Conservation (phyloP, 64 coral and sea anemone genomes). For the Cladopsammia gracilis region DNA sequence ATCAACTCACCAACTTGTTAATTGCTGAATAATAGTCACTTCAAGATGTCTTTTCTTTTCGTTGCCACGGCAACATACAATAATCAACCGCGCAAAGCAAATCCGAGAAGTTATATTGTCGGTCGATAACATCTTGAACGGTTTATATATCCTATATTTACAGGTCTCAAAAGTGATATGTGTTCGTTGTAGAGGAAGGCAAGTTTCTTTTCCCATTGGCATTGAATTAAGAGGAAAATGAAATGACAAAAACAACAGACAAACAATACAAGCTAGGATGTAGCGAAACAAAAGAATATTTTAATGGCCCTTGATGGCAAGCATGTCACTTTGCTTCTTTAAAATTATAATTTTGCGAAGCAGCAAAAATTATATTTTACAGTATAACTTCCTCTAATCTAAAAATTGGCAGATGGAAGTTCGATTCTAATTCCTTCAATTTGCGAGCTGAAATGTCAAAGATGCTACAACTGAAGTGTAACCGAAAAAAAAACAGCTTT, state of each 20-base stretch:
- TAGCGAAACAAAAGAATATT: constrained; percentile 14
- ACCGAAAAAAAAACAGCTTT: background rate
- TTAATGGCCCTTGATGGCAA: constrained; percentile 17
- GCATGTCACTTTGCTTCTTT: background rate
- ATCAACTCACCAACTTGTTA: constrained; percentile 59
- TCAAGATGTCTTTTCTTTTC: constrained; percentile 2
- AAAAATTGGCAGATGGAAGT: background rate
- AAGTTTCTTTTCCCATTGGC: background rate
- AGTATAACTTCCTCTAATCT: background rate
- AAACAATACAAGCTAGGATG: constrained; percentile 15
- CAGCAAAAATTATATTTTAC: background rate
- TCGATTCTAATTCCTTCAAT: background rate
- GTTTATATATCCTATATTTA: constrained; percentile 2
- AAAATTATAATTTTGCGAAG: background rate
- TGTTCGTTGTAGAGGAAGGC: background rate
- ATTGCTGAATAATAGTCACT: constrained; percentile 78
- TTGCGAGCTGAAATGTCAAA: background rate
- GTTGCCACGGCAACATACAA: constrained; percentile 1
- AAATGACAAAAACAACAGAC: constrained; percentile 13
- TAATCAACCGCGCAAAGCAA: background rate
- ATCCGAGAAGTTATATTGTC: background rate
- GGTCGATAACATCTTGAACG: background rate
- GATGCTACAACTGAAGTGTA: constrained; percentile 17
- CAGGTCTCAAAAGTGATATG: background rate
- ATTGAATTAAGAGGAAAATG: background rate